Evolutionary conservation across 2,797 vertebrate genomes (phyloP).

Genomic region (Simalia tracyae): DNA sequence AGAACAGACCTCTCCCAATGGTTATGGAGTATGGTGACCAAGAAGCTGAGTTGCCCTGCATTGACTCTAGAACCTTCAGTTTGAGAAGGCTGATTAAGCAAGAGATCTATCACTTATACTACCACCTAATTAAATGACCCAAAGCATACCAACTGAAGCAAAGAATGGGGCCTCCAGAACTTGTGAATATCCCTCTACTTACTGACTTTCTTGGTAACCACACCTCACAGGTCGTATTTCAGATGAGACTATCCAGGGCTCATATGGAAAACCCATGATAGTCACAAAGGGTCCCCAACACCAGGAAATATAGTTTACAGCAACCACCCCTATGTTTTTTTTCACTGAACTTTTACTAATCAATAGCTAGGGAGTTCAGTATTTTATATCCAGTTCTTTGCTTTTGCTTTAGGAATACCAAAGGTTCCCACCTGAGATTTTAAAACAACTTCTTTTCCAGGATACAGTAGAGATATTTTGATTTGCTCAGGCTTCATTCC

Average conservation of each 20-base stretch:
- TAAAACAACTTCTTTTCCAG: too few relatives aligned
- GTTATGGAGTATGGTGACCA: neutral
- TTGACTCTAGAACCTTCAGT: neutral
- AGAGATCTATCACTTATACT: neutral
- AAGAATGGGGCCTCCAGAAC: neutral
- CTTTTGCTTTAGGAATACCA: neutral
- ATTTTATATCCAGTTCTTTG: neutral
- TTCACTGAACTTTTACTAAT: neutral
- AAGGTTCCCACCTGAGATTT: neutral
- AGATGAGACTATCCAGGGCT: neutral
- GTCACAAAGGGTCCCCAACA: neutral
- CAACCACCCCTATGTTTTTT: neutral
- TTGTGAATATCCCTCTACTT: neutral
- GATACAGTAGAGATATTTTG: neutral
- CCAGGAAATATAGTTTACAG: neutral
- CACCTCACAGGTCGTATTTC: neutral
- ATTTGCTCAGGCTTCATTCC: neutral
- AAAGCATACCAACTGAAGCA: neutral
- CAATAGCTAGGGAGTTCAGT: neutral
- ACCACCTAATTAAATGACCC: neutral
- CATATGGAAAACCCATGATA: neutral
- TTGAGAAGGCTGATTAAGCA: neutral
- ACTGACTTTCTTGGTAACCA: neutral
- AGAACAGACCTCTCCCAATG: neutral
- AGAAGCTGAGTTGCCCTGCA: neutral